Conservation (phyloP, 2,797 vertebrate genomes). For the Telmatherina bonti region DNA sequence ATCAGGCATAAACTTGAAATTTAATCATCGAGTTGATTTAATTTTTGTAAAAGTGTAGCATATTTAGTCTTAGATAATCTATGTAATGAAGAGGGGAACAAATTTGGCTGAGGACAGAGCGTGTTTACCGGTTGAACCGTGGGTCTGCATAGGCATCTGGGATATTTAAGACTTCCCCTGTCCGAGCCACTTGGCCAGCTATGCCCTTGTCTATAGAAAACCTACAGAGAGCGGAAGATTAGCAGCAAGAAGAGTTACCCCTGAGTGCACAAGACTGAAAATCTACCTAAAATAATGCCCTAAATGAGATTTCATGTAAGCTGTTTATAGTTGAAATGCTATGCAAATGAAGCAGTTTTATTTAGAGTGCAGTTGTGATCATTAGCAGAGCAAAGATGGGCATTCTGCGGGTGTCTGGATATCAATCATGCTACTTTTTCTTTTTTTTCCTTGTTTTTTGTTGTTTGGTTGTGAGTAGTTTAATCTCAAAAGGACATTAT, state of each 20-base stretch:
- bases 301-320: background rate
- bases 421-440: too few relatives aligned
- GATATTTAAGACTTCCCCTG: constrained; percentile 98
- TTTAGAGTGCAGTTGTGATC: background rate
- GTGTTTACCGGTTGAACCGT: constrained; percentile 94
- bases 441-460: too few relatives aligned
- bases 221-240: constrained; percentile 71
- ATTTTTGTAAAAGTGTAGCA: background rate
- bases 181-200: constrained; percentile 96
- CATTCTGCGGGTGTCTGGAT: background rate
- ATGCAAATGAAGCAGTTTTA: background rate
- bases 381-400: background rate
- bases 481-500: background rate
- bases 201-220: constrained; percentile 99
- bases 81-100: background rate
- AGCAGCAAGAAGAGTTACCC: constrained; percentile 4
- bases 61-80: constrained; percentile 1
- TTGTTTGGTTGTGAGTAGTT: too few relatives aligned
- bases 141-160: constrained; percentile 99
- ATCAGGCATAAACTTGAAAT: background rate
- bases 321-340: background rate
- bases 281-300: background rate
- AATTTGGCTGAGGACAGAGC: background rate
- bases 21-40: background rate
- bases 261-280: background rate